Conservation (phyloP, 2,113 vertebrate genomes). For the Cynopterus brachyotis region DNA sequence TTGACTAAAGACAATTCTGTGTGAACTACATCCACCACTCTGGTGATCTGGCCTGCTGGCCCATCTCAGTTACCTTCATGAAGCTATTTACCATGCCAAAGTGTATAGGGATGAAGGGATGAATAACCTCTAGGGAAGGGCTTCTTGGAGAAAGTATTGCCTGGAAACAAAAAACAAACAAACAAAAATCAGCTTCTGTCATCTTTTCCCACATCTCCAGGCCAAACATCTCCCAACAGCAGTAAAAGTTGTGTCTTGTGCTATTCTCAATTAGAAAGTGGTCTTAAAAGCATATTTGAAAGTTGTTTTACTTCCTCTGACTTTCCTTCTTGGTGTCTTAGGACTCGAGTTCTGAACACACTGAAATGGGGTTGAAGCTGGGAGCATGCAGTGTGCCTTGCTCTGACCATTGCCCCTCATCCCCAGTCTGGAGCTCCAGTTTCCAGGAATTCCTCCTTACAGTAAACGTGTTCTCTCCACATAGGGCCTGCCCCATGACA, state of each 20-base stretch:
- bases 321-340: not conserved
- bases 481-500: not conserved
- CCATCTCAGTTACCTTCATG: not conserved
- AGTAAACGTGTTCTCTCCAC: not conserved
- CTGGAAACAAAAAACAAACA: not conserved
- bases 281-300: not conserved
- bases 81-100: not conserved
- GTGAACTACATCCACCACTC: not conserved
- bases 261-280: not conserved
- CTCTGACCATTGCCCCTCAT: not conserved
- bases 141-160: not conserved
- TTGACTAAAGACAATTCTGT: not conserved
- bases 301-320: not conserved
- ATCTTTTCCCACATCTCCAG: not conserved
- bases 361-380: not conserved
- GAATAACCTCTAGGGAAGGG: not conserved
- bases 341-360: not conserved
- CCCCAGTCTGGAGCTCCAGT: not conserved
- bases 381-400: accelerated
- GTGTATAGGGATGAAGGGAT: not conserved
- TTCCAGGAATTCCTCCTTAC: not conserved
- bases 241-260: not conserved
- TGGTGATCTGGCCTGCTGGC: not conserved
- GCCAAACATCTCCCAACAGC: not conserved
- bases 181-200: not conserved